Evolutionary conservation across 1,140 invertebrate genomes (phyloP).

Genomic region (Aradophagus sp.): DNA sequence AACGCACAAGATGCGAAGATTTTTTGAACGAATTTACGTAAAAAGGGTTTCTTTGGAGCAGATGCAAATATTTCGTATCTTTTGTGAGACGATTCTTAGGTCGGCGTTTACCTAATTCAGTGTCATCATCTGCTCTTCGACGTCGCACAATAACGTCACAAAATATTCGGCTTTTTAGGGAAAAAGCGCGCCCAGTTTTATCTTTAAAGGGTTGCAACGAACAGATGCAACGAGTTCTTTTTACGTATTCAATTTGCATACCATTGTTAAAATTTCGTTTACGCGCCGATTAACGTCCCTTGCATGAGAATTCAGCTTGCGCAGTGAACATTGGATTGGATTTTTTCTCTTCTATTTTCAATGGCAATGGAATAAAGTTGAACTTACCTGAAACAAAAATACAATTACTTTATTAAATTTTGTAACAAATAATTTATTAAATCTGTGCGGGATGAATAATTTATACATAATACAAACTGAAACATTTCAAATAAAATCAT

Average conservation of each 20-base stretch:
- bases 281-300: slow-evolving; percentile 23
- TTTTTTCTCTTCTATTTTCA: slow-evolving; percentile 8
- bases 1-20: slow-evolving; percentile 2
- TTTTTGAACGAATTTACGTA: slow-evolving; percentile 54
- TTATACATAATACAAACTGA: no score
- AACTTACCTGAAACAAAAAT: slow-evolving; percentile 33
- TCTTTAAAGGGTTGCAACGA: slow-evolving; percentile 46
- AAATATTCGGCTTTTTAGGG: slow-evolving; percentile 47
- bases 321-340: slow-evolving; percentile 16
- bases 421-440: no score
- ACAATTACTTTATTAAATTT: background rate
- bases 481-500: no score
- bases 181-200: slow-evolving; percentile 40
- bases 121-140: slow-evolving; percentile 53
- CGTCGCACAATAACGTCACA: slow-evolving; percentile 39
- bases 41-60: slow-evolving; percentile 51
- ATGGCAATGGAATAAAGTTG: background rate
- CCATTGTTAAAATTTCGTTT: slow-evolving; percentile 40
- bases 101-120: slow-evolving; percentile 52
- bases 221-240: slow-evolving; percentile 51
- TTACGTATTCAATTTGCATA: slow-evolving; percentile 46
- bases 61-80: slow-evolving; percentile 58
- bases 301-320: slow-evolving; percentile 32
- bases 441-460: no score
- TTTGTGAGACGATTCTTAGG: slow-evolving; percentile 35